phyloP scores from a whole-genome alignment of 92 coral and sea anemone species.

The Epizoanthus scotinus region DNA sequence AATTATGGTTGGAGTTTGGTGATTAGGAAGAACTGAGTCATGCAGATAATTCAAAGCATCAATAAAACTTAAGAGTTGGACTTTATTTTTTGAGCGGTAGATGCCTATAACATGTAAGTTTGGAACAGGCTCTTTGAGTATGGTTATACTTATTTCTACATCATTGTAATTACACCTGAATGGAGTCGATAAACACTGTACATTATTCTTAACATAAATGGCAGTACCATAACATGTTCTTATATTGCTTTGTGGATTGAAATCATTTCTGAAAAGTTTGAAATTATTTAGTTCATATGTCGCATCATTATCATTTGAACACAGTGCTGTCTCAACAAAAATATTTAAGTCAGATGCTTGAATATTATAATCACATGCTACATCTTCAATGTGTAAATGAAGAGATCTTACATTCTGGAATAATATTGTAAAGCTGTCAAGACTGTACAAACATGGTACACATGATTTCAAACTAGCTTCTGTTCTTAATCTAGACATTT shows the following conservation, averaged over 20 bases:
- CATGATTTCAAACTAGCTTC: constrained; percentile 45
- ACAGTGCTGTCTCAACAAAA: constrained; percentile 57
- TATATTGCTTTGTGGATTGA: constrained; percentile 24
- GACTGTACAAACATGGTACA: constrained; percentile 4
- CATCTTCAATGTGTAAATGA: constrained; percentile 56
- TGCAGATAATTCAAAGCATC: constrained; percentile 56
- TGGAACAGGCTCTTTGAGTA: constrained; percentile 28
- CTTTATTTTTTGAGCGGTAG: constrained; percentile 62
- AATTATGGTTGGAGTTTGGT: constrained; percentile 35
- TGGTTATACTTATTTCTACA: constrained; percentile 53
- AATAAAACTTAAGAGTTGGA: constrained; percentile 44
- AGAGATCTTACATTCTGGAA: constrained; percentile 52
- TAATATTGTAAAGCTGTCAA: constrained; percentile 10
- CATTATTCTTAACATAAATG: constrained; percentile 39
- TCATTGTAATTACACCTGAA: constrained; percentile 51
- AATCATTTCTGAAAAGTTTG: constrained; percentile 58
- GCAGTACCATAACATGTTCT: constrained; percentile 54
- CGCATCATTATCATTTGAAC: constrained; percentile 43
- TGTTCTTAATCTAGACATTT: constrained; percentile 70
- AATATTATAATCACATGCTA: constrained; percentile 46
- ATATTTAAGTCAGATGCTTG: constrained; percentile 58
- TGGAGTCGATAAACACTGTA: constrained; percentile 35
- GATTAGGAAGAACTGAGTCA: constrained; percentile 14
- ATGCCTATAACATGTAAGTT: constrained; percentile 63
- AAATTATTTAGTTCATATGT: constrained; percentile 45